phyloP scores from a whole-genome alignment of 2,888 invertebrate genomes.

The Acanthosepion esculentum region DNA sequence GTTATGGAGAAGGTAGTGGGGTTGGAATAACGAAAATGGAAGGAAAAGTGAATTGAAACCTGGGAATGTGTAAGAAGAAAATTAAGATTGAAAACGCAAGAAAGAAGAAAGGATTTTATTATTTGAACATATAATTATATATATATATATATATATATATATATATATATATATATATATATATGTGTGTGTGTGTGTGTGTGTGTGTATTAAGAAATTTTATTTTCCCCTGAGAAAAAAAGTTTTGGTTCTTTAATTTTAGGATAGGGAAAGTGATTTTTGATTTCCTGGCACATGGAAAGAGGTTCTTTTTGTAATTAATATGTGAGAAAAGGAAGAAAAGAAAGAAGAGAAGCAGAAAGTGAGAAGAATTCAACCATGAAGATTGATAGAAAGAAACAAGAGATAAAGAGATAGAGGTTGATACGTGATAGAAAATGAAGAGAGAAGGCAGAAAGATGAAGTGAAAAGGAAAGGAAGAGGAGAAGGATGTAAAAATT shows the following conservation, averaged over 20 bases:
- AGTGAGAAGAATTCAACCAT: not conserved
- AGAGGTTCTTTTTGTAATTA: no score
- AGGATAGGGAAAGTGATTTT: no score
- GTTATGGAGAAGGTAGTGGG: not conserved
- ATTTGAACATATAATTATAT: not conserved
- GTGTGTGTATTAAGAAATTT: no score
- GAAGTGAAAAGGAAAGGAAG: not conserved
- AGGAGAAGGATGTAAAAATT: not conserved
- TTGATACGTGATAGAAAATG: no score
- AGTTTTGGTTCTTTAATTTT: no score
- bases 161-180: no score
- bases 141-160: no score
- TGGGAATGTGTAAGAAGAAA: constrained; percentile 11
- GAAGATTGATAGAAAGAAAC: not conserved
- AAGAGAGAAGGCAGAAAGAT: not conserved
- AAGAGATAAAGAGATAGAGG: not conserved
- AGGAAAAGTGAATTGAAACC: not conserved
- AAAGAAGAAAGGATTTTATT: not conserved
- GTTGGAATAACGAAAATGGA: not conserved
- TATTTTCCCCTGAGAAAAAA: no score
- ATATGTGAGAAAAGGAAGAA: no score
- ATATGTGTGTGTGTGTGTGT: no score
- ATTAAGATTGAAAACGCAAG: not conserved
- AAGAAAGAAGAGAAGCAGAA: not conserved
- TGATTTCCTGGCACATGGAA: no score